phyloP scores from a whole-genome alignment of 2,797 vertebrate genomes.

The Peromyscus eremicus region DNA sequence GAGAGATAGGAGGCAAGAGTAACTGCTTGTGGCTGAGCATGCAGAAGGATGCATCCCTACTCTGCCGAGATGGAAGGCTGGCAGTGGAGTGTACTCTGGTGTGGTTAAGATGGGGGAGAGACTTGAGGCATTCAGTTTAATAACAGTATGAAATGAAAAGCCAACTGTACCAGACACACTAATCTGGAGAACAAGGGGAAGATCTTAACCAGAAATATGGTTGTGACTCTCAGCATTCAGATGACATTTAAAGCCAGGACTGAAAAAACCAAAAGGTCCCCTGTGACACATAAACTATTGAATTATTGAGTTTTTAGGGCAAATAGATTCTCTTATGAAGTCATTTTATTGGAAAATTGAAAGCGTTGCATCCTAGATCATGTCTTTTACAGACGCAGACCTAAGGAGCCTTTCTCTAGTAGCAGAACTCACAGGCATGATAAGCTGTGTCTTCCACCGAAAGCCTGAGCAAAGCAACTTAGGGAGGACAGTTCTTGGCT shows the following conservation, averaged over 20 bases:
- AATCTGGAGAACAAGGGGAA: not conserved
- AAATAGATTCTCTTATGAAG: constrained; percentile 19
- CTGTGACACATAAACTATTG: not conserved
- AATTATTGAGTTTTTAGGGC: constrained; percentile 3
- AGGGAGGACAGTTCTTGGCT: not conserved
- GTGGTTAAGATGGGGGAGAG: not conserved
- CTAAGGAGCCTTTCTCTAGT: constrained; percentile 8
- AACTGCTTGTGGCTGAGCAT: not conserved
- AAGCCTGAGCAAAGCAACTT: not conserved
- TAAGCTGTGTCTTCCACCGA: not conserved
- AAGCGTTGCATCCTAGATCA: not conserved
- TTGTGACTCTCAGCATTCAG: not conserved
- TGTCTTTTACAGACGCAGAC: not conserved
- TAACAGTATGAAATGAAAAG: not conserved
- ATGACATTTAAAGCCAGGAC: not conserved
- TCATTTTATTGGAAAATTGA: constrained; percentile 11
- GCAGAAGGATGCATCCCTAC: not conserved
- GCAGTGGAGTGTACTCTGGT: not conserved
- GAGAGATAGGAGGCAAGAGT: not conserved
- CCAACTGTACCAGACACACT: not conserved
- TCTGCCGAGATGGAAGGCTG: not conserved
- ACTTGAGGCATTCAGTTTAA: not conserved
- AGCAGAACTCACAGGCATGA: not conserved
- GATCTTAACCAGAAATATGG: not conserved
- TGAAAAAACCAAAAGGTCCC: not conserved